Conservation (phyloP, 2,888 invertebrate species). For the Mimachlamys varia region DNA sequence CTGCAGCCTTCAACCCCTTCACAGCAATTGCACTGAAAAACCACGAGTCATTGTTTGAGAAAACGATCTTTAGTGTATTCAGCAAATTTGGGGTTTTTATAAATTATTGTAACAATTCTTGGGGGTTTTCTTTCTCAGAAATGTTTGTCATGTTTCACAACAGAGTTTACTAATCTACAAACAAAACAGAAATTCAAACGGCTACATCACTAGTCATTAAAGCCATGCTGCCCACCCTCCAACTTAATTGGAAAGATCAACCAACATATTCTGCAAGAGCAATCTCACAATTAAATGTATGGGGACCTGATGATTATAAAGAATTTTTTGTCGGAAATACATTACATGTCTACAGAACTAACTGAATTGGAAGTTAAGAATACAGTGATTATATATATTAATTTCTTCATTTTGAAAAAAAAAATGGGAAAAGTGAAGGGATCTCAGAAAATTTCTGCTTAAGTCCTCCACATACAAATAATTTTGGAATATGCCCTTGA, state of each 20-base stretch:
- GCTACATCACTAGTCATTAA: neutral
- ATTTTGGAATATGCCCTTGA: neutral
- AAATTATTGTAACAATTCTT: no score
- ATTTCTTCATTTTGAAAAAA: no score
- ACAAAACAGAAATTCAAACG: neutral
- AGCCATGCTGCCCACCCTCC: conserved; percentile 18
- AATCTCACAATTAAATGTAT: neutral
- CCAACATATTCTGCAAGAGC: neutral
- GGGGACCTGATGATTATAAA: neutral
- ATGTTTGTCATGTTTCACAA: neutral
- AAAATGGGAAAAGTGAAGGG: no score
- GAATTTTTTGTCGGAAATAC: neutral
- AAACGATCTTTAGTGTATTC: no score
- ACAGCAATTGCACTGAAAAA: no score
- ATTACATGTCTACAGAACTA: neutral
- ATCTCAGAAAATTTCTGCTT: neutral
- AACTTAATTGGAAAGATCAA: conserved; percentile 13
- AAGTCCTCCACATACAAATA: neutral
- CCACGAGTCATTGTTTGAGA: no score
- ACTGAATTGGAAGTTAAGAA: neutral
- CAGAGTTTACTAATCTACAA: neutral
- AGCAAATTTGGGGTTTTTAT: no score
- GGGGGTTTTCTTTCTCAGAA: no score
- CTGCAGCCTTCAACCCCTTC: no score
- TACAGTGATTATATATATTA: neutral